Evolutionary conservation across 2,797 vertebrate species (phyloP).

Genomic region (Phalanger gymnotis): DNA sequence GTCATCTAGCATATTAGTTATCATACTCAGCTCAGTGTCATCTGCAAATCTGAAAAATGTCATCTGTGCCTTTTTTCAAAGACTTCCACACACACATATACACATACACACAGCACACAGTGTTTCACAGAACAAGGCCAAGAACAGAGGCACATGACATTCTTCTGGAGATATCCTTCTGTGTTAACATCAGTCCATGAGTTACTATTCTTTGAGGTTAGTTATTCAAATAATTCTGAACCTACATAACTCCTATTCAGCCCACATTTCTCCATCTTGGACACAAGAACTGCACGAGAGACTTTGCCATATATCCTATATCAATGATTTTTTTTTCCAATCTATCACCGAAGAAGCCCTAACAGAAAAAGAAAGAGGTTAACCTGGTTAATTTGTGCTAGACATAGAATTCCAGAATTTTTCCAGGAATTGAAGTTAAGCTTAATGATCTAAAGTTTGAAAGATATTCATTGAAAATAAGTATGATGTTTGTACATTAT

Average conservation of each 20-base stretch:
- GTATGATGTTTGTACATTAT: not conserved
- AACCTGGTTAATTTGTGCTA: not conserved
- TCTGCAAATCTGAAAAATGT: not conserved
- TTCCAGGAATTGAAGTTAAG: not conserved
- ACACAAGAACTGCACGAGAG: not conserved
- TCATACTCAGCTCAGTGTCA: no score
- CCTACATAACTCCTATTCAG: not conserved
- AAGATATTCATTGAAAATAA: not conserved
- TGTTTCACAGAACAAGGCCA: not conserved
- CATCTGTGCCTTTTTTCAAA: not conserved
- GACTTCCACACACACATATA: not conserved
- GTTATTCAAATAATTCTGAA: not conserved
- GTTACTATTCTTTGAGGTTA: not conserved
- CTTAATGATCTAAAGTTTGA: not conserved
- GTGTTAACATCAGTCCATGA: not conserved
- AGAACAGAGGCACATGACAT: not conserved
- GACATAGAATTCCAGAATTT: not conserved
- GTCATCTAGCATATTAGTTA: no score
- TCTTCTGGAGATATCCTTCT: not conserved
- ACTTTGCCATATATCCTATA: not conserved
- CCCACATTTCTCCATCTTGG: not conserved
- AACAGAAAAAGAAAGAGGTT: not conserved
- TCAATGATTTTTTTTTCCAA: not conserved
- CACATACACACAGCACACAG: not conserved
- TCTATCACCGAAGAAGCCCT: not conserved